Percentiles rank a stretch among this genome's conserved stretches.
phyloP scores from a whole-genome alignment of 2,113 vertebrate species.

The Dicrurus megarhynchus region DNA sequence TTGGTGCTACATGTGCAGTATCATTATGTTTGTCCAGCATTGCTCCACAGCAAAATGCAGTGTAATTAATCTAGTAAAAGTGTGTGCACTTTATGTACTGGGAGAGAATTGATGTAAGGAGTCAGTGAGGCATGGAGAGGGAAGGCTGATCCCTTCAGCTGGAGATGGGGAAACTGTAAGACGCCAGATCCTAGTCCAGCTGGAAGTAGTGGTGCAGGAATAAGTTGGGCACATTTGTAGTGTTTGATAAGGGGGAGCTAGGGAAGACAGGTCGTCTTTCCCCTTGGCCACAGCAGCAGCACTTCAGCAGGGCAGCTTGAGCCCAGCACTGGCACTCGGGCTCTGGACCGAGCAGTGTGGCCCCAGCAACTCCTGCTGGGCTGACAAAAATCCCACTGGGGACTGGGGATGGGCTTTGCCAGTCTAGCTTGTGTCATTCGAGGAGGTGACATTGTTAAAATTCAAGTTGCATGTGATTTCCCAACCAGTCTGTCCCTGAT shows the following conservation, averaged over 20 bases:
- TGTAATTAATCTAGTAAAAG: not conserved
- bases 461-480: not conserved
- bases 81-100: not conserved
- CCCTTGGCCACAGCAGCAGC: not conserved
- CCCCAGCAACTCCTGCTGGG: not conserved
- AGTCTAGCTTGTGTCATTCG: not conserved
- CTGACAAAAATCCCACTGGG: not conserved
- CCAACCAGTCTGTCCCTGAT: not conserved
- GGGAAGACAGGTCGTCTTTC: not conserved
- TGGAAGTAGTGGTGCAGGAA: not conserved
- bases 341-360: accelerated
- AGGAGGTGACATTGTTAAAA: not conserved
- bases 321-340: not conserved
- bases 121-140: not conserved
- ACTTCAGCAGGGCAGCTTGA: not conserved
- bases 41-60: not conserved
- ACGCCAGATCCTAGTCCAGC: not conserved
- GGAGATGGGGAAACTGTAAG: not conserved
- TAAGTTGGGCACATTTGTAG: not conserved
- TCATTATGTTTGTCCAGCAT: not conserved
- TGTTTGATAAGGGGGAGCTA: not conserved
- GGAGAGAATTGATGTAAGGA: not conserved
- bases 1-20: not conserved
- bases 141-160: not conserved
- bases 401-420: not conserved